A percentile compares a stretch with the other conserved stretches of the same genome.
Conservation (phyloP, 2,113 vertebrate species). For the Pyxicephalus adspersus region DNA sequence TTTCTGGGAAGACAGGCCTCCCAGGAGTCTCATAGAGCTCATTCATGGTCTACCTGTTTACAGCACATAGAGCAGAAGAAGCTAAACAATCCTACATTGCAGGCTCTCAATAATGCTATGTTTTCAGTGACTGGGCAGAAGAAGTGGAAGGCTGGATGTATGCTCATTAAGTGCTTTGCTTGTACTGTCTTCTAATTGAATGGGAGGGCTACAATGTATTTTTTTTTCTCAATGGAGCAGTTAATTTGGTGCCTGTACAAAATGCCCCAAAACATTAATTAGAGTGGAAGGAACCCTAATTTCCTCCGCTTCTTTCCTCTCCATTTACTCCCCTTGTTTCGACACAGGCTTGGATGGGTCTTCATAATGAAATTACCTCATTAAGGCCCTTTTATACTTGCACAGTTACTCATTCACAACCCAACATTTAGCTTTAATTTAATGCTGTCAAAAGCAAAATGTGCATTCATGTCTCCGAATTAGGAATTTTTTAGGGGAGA, state of each 20-base stretch:
- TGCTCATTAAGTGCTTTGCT: slow-evolving; percentile 87
- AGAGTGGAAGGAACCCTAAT: slow-evolving; percentile 96
- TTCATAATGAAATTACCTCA: slow-evolving; percentile 96
- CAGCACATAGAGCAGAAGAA: slow-evolving; percentile 80
- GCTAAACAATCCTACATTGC: slow-evolving; percentile 92
- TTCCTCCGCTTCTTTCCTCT: slow-evolving; percentile 82
- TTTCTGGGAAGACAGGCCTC: slow-evolving; percentile 91
- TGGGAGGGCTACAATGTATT: slow-evolving; percentile 89
- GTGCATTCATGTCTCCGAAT: slow-evolving; percentile 80
- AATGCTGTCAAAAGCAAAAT: slow-evolving; percentile 83
- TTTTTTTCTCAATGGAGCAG: slow-evolving; percentile 85
- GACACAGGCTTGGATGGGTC: slow-evolving; percentile 83
- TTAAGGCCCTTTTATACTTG: slow-evolving; percentile 87
- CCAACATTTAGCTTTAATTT: slow-evolving; percentile 89
- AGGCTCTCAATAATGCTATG: slow-evolving; percentile 79
- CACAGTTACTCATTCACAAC: slow-evolving; percentile 89
- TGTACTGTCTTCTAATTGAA: slow-evolving; percentile 92
- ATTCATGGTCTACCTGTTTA: slow-evolving; percentile 94
- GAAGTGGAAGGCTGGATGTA: slow-evolving; percentile 88
- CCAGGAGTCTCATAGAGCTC: slow-evolving; percentile 88
- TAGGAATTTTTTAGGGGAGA: slow-evolving; percentile 74
- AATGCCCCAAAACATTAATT: slow-evolving; percentile 94
- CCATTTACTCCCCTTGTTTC: slow-evolving; percentile 82
- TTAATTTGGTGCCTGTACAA: slow-evolving; percentile 94
- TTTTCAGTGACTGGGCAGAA: slow-evolving; percentile 72